Conservation (phyloP, 1,140 invertebrate genomes). For the Brachionus paranguensis region DNA sequence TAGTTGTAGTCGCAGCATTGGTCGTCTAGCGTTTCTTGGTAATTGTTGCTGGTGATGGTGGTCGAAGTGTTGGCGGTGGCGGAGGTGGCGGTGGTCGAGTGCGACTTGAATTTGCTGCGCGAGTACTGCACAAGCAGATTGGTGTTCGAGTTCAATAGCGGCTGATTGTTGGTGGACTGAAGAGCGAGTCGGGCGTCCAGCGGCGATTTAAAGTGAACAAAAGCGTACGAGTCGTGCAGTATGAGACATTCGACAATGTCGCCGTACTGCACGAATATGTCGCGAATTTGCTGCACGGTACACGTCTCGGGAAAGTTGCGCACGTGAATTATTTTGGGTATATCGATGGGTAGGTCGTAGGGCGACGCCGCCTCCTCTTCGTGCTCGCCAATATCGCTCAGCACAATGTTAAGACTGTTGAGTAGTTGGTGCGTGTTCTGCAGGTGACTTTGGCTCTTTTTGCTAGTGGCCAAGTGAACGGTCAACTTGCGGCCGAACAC, state of each 20-base stretch:
- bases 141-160: not conserved
- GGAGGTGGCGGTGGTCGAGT: not conserved
- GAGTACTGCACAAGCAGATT: slow-evolving; percentile 37
- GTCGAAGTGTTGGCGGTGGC: not conserved
- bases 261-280: slow-evolving; percentile 23
- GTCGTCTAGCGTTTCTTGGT: not conserved
- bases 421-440: not conserved
- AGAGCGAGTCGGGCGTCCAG: slow-evolving; percentile 18
- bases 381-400: not conserved
- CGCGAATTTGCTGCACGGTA: slow-evolving; percentile 12
- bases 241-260: slow-evolving; percentile 34
- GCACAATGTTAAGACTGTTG: not conserved
- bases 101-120: slow-evolving; percentile 23
- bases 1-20: not conserved
- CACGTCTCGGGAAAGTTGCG: slow-evolving; percentile 35
- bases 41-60: not conserved
- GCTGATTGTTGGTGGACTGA: slow-evolving; percentile 29
- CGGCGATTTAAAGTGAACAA: slow-evolving; percentile 31
- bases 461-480: slow-evolving; percentile 33
- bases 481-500: slow-evolving; percentile 18
- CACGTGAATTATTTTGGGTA: slow-evolving; percentile 33
- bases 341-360: not conserved
- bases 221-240: slow-evolving; percentile 37
- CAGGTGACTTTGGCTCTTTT: slow-evolving; percentile 37
- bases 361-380: not conserved